Evolutionary conservation across 2,888 invertebrate species (phyloP), one percentile per base, ranked within the genome.

Genomic region (Drosophila meridionalis): DNA sequence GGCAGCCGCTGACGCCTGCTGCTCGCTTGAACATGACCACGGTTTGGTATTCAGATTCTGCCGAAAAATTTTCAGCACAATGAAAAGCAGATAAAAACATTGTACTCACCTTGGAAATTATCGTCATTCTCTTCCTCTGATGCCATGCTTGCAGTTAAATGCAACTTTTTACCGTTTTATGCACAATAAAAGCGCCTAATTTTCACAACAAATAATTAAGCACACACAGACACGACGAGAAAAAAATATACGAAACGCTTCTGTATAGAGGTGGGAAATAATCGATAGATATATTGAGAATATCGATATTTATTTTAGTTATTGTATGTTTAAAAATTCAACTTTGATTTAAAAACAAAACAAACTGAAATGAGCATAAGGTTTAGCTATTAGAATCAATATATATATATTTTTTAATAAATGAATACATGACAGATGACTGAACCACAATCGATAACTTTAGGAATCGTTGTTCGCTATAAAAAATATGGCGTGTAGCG

Each of bases 91-190:
- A 47, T 66, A 58, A 66, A 89, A 87, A 83, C 61, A 66, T 55
- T 73, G 62, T 43, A 82, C 96, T 96, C 95, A 97, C 97, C 97
- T 95, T 96, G 97, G 93, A 96, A 96, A 93, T 95, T 96, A 93
- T 97, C 97, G 91, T 97, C 97, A 93, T 97, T 95, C 94, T 97
- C 97, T 92, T 97, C 97, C 92, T 97, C 97, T 80, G 97, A 97
- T 94, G 97, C 97, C 97, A 97, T 97, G 93, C 69, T 87, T 76
- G 80, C 78, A 73, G 64, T 82, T 80, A 62, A 82, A 77, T 76
- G 77, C 78, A 84, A 90, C 71, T 82, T 87, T 73, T 64, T 12
- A 50, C 59, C 42, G 73, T 71, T 84, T 82, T 86, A 69, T 80
- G 75, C 82, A 84, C 85, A 86, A 83, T 79, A 82, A 90, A 83